Conservation (phyloP, 2,888 invertebrate species). For the Eupeodes luniger region DNA sequence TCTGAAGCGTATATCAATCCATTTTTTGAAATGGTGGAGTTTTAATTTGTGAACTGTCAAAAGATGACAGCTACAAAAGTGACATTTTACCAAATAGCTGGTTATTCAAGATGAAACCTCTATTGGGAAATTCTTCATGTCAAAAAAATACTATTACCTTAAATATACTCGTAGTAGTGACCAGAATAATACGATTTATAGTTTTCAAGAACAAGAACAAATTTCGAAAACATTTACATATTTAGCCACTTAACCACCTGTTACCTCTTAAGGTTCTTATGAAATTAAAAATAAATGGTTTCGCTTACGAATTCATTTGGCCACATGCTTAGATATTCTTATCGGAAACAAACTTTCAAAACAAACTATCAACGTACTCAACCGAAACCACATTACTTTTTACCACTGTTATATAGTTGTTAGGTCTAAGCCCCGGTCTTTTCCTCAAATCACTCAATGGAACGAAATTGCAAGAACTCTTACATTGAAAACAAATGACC, state of each 20-base stretch:
- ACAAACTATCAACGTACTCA: constrained; percentile 13
- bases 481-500: constrained; percentile 44
- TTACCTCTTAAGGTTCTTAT: neutral
- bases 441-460: constrained; percentile 56
- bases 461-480: constrained; percentile 32
- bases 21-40: too few species aligned
- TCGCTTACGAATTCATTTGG: neutral
- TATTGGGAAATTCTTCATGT: too few species aligned
- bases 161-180: too few species aligned
- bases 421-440: constrained; percentile 35
- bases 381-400: constrained; percentile 29
- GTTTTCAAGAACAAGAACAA: too few species aligned
- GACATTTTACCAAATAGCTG: too few species aligned
- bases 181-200: too few species aligned
- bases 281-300: neutral
- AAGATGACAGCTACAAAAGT: too few species aligned
- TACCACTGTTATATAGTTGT: neutral
- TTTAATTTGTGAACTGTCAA: too few species aligned
- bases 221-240: neutral
- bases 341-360: constrained; percentile 11
- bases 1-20: too few species aligned
- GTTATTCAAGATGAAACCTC: too few species aligned
- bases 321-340: neutral
- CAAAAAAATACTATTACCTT: too few species aligned
- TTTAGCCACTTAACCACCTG: neutral